Evolutionary conservation across 2,888 invertebrate genomes (phyloP).

Genomic region (Junonia oenone): DNA sequence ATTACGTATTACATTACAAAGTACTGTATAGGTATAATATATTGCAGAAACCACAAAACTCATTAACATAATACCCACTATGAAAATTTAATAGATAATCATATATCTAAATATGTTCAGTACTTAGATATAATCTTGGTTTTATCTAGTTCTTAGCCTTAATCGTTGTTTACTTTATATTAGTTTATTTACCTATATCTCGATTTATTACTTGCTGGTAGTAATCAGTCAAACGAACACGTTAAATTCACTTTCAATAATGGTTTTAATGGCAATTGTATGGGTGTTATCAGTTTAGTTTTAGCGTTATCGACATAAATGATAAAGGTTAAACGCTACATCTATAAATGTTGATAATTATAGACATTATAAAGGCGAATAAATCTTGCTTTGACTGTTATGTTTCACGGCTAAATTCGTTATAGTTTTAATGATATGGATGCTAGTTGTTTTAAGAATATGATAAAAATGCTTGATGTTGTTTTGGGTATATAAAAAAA

Average conservation of each 20-base stretch:
- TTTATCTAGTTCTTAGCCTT: background rate
- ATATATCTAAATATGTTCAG: background rate
- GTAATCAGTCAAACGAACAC: background rate
- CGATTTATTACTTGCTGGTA: background rate
- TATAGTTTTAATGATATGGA: too few species aligned
- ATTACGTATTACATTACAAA: too few species aligned
- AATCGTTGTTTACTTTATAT: background rate
- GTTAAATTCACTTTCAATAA: slow-evolving; percentile 18
- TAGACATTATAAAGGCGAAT: too few species aligned
- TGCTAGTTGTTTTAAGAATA: too few species aligned
- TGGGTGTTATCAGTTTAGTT: background rate
- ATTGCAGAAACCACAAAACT: background rate
- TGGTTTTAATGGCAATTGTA: slow-evolving; percentile 12
- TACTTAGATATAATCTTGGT: background rate
- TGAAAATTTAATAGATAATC: background rate
- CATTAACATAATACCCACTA: background rate
- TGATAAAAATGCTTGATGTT: too few species aligned
- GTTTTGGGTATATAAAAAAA: too few species aligned
- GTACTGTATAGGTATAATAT: too few species aligned
- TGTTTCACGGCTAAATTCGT: too few species aligned
- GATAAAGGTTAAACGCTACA: too few species aligned
- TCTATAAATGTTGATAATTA: too few species aligned
- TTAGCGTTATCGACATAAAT: background rate
- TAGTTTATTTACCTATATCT: background rate
- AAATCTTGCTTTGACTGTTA: too few species aligned